These are phyloP conservation scores for Axinella damicornis DNA, from an alignment of 37 sponge, comb jelly and placozoan genomes.

Conservation along the genomic window DNA sequence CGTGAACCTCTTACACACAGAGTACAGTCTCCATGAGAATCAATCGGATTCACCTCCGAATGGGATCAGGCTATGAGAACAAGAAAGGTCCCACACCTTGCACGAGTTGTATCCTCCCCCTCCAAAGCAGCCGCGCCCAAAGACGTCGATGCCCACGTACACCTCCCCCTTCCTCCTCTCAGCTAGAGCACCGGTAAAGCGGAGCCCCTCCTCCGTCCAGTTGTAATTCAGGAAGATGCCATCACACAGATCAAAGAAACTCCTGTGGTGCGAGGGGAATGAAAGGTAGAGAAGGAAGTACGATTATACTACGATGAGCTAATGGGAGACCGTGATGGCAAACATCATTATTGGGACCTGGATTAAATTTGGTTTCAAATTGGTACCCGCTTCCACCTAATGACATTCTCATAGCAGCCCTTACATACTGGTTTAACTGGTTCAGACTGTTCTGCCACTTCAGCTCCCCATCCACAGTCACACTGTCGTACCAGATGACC, in stretches of 20 bases:
- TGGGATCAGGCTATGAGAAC: no score
- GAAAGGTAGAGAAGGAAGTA: background rate
- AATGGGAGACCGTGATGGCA: no score
- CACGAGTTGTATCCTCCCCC: slow-evolving; percentile 88
- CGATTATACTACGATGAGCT: no score
- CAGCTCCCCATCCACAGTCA: slow-evolving; percentile 86
- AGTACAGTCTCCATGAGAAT: no score
- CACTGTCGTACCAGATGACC: slow-evolving; percentile 99
- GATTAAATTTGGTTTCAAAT: no score
- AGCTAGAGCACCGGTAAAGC: slow-evolving; percentile 42
- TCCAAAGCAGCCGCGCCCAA: slow-evolving; percentile 91
- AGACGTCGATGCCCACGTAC: slow-evolving; percentile 97
- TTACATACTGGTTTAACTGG: slow-evolving; percentile 71
- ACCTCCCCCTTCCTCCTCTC: slow-evolving; percentile 74
- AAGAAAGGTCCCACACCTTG: slow-evolving; percentile 35
- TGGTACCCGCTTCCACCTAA: no score
- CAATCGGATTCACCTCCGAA: no score
- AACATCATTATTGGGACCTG: no score
- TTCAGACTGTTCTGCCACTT: slow-evolving; percentile 95
- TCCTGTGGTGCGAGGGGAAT: slow-evolving; percentile 22
- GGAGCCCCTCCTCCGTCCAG: slow-evolving; percentile 78
- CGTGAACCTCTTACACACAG: no score
- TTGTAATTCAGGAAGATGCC: slow-evolving; percentile 98
- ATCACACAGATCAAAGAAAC: slow-evolving; percentile 94
- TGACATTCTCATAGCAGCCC: no score